Evolutionary conservation across 2,888 invertebrate species (phyloP).

Genomic region (Drosophila pseudotakahashii): DNA sequence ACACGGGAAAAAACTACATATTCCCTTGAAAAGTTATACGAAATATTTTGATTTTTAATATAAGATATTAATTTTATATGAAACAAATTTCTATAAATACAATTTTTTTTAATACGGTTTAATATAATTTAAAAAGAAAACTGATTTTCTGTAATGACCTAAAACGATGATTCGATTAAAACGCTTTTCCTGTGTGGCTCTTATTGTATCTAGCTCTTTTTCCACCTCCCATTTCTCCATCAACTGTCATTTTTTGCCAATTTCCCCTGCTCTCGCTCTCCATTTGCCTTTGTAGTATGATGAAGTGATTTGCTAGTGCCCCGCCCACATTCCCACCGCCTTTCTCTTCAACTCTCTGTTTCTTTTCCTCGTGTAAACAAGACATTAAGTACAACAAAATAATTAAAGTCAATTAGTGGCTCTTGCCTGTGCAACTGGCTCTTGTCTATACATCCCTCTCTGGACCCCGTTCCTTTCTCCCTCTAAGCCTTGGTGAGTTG

Average conservation of each 20-base stretch:
- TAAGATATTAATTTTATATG: no score
- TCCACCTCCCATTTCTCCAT: neutral
- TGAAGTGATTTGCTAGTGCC: conserved; percentile 54
- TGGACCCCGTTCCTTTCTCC: neutral
- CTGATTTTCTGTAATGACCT: neutral
- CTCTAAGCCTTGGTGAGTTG: conserved; percentile 27
- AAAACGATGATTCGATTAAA: no score
- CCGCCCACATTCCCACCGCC: conserved; percentile 38
- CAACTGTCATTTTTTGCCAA: conserved; percentile 28
- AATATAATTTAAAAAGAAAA: no score
- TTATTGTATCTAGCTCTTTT: neutral
- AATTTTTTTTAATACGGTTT: no score
- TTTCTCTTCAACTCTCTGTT: neutral
- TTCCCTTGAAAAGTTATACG: no score
- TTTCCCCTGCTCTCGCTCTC: conserved; percentile 29
- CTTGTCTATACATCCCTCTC: conserved; percentile 7
- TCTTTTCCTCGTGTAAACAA: conserved; percentile 66
- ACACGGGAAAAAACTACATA: neutral
- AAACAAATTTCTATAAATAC: no score
- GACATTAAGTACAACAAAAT: conserved; percentile 79
- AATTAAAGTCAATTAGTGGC: conserved; percentile 81
- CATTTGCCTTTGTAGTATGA: conserved; percentile 29
- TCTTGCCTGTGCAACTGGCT: conserved; percentile 58
- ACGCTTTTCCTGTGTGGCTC: neutral
- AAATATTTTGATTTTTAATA: no score